phyloP scores from a whole-genome alignment of 2,113 vertebrate species.

The Orthonyx spaldingii region DNA sequence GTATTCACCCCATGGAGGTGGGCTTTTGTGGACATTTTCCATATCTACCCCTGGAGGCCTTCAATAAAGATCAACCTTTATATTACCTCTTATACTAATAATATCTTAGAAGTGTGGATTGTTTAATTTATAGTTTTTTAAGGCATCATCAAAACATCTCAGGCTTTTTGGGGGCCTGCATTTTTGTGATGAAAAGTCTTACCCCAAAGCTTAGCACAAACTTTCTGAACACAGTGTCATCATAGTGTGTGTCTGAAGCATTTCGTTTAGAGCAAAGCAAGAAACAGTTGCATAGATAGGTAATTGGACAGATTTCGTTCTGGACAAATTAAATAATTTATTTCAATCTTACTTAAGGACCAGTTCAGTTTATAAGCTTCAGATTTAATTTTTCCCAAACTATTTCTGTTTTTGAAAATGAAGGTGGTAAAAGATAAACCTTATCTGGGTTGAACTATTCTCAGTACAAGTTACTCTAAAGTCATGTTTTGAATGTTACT shows the following conservation, averaged over 20 bases:
- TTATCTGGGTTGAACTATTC: fast-evolving
- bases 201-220: neutral
- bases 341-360: neutral
- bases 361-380: neutral
- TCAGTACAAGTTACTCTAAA: neutral
- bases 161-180: neutral
- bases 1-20: too few species aligned
- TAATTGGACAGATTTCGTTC: neutral
- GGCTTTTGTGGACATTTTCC: too few species aligned
- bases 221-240: neutral
- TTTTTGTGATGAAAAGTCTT: neutral
- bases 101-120: too few species aligned
- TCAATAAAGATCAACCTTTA: too few species aligned
- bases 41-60: too few species aligned
- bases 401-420: neutral
- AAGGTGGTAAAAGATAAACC: neutral
- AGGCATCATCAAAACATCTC: neutral
- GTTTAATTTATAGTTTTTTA: too few species aligned
- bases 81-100: too few species aligned
- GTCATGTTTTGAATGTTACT: neutral
- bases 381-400: neutral
- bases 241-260: neutral
- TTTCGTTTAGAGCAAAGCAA: neutral
- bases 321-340: neutral
- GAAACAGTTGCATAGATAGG: neutral